Conservation (phyloP, 2,113 vertebrate species). For the Galbula dea region DNA sequence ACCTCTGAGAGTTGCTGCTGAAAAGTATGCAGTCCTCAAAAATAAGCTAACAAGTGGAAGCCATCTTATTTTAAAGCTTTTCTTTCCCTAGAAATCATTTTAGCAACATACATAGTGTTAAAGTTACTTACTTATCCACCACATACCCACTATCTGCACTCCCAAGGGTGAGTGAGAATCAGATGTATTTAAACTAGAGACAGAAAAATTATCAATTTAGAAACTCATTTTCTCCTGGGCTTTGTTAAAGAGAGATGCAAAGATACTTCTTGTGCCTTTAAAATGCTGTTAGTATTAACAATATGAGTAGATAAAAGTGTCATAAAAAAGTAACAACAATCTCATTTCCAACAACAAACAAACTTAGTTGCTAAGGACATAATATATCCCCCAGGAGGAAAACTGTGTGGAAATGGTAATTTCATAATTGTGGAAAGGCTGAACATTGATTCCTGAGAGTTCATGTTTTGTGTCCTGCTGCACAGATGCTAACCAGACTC, state of each 20-base stretch:
- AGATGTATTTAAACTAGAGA: conserved; percentile 10
- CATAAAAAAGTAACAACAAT: neutral
- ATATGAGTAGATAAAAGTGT: neutral
- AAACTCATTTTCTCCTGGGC: neutral
- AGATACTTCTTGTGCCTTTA: neutral
- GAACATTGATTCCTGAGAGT: neutral
- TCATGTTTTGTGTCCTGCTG: neutral
- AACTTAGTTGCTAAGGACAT: neutral
- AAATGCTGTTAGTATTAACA: neutral
- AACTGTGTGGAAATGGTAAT: neutral
- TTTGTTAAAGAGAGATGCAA: neutral
- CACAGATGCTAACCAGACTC: neutral
- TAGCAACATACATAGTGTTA: neutral
- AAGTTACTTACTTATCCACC: neutral
- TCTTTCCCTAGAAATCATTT: neutral
- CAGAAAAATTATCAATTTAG: neutral
- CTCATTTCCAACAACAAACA: conserved; percentile 21
- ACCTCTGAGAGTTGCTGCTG: neutral
- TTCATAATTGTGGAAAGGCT: neutral
- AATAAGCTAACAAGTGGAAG: neutral
- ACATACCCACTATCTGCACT: neutral
- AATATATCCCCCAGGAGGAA: neutral
- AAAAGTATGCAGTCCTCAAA: neutral
- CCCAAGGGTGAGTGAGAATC: neutral
- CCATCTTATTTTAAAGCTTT: neutral